Percentiles rank a stretch among this genome's conserved stretches.
phyloP scores from a whole-genome alignment of 2,797 vertebrate genomes.

The Amniataba percoides region DNA sequence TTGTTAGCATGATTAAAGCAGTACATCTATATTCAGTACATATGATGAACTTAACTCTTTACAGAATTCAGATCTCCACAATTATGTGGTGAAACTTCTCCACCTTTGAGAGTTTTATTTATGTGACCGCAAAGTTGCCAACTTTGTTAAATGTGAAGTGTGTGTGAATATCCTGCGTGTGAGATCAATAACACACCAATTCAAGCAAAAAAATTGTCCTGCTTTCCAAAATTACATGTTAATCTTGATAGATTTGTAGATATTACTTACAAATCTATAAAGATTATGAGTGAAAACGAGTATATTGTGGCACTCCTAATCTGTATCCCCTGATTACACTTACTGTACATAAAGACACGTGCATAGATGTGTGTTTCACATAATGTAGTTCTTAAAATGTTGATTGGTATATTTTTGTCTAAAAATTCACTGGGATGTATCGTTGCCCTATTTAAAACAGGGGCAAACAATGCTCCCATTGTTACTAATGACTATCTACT shows the following conservation, averaged over 20 bases:
- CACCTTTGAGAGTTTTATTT: neutral
- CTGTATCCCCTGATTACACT: neutral
- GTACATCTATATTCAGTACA: neutral
- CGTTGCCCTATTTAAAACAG: neutral
- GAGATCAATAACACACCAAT: no score
- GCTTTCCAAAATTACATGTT: neutral
- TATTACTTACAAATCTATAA: neutral
- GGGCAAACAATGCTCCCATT: neutral
- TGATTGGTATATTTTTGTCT: slow-evolving; percentile 1
- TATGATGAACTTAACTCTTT: neutral
- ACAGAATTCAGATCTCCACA: neutral
- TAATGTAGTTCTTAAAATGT: neutral
- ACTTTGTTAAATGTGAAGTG: no score
- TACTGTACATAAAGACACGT: slow-evolving; percentile 30
- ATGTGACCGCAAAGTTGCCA: no score
- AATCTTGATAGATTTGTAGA: neutral
- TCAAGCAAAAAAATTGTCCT: no score
- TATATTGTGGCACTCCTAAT: slow-evolving; percentile 33
- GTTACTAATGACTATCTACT: neutral
- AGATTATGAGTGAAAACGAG: neutral
- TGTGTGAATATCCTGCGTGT: no score
- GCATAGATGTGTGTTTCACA: slow-evolving; percentile 30
- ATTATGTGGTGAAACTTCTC: neutral
- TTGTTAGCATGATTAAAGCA: neutral
- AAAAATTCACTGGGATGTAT: neutral